phyloP scores from a whole-genome alignment of 2,113 vertebrate species.

The Oxygymnocypris stewartii region DNA sequence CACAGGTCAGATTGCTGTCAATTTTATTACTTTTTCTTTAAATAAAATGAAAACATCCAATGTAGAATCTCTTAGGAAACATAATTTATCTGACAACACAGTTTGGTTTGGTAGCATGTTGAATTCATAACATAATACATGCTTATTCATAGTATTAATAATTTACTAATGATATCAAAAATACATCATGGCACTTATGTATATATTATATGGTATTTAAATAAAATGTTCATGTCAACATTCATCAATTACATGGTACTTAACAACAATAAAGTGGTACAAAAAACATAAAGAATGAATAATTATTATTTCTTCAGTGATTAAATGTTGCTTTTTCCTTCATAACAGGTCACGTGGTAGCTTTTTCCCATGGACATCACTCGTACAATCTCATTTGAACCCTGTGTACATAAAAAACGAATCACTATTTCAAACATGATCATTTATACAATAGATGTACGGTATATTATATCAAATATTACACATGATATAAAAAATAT shows the following conservation, averaged over 20 bases:
- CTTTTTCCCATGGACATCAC: conserved; percentile 87
- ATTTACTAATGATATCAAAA: neutral
- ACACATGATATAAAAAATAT: neutral
- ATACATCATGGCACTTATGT: neutral
- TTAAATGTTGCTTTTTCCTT: conserved; percentile 61
- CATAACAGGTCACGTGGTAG: conserved; percentile 87
- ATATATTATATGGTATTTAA: neutral
- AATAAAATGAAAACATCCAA: neutral
- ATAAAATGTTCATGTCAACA: neutral
- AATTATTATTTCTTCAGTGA: neutral
- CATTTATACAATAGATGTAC: neutral
- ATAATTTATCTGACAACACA: neutral
- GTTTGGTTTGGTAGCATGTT: neutral
- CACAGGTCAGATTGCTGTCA: no score
- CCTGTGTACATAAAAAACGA: conserved; percentile 69
- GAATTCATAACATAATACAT: neutral
- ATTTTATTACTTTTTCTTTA: neutral
- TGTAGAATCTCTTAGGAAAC: neutral
- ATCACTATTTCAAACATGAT: neutral
- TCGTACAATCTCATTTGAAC: conserved; percentile 84
- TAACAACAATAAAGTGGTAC: neutral
- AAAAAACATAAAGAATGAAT: neutral
- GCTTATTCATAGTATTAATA: no score
- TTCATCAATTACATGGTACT: neutral
- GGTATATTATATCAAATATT: neutral